Evolutionary conservation across 2,113 vertebrate genomes (phyloP), one percentile per base, ranked within the genome.

Genomic region (Oceanites oceanicus): DNA sequence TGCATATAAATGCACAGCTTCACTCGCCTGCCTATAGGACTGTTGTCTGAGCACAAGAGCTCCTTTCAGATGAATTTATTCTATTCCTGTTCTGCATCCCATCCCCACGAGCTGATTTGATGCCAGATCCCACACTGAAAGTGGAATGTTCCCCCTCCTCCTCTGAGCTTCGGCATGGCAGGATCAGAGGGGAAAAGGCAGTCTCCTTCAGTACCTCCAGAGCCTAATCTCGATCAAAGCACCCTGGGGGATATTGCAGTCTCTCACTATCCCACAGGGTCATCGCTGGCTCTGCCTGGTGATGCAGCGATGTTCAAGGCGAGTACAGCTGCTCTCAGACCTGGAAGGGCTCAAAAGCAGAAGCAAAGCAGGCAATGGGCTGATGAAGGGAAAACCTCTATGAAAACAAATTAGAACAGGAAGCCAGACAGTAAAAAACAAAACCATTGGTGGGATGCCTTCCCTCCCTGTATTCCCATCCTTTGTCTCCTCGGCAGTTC

Each of bases 1-100:
- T 97, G 95, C 95, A 97, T 97, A 95, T 96, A 94, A 96, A 95
- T 97, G 95, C 84, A 94, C 84, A 95, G 88, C 66, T 95, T 97
- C 89, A 8, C 89, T 97, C 42, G 80, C 85, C 81, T 91, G 89
- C 55, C 77, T 97, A 10, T n/a, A 66, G 92, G 80, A 63, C 94
- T 93, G 92, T 92, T 92, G 75, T 90, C 92, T 95, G 86, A 83
- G 95, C 86, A 95, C 80, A 96, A 72, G 91, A 95, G 70, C 95
- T 95, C 38, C 70, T 97, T 94, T 91, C 49, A 92, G 77, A 97
- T 86, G 38, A 62, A 89, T 94, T 96, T 96, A 92, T 97, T 97
- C 94, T 90, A 77, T 62, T 95, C 53, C 36, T 70, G 38, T 89
- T 92, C 91, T 91, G 49, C 58, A 92, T 92, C 74, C 62, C 67